Evolutionary conservation across 2,113 vertebrate genomes (phyloP).

Genomic region (Dolichotis patagonum): DNA sequence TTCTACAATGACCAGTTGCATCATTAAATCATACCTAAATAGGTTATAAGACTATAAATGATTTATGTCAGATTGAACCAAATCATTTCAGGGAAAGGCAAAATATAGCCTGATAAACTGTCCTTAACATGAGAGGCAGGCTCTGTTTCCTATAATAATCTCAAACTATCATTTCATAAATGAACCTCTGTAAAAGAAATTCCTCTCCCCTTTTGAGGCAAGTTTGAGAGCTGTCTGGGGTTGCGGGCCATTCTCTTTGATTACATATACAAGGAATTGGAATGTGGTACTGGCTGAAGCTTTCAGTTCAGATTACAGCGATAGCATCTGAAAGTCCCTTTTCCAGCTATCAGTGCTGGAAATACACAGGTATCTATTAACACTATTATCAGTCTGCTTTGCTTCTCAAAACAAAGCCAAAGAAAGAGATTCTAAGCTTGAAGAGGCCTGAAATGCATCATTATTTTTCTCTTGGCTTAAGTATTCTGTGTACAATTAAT

Average conservation of each 20-base stretch:
- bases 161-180: constrained; percentile 49
- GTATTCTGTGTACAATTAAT: neutral
- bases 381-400: neutral
- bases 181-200: neutral
- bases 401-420: neutral
- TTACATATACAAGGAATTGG: neutral
- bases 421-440: neutral
- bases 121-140: neutral
- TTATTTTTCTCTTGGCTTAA: neutral
- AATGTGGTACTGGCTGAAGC: neutral
- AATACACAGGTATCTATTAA: neutral
- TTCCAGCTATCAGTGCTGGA: neutral
- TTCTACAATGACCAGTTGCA: constrained; percentile 35
- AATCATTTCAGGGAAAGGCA: constrained; percentile 34
- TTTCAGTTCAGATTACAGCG: neutral
- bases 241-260: neutral
- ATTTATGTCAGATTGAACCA: constrained; percentile 41
- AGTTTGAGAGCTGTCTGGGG: neutral
- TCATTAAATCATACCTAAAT: constrained; percentile 28
- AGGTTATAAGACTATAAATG: constrained; percentile 57
- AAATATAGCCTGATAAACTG: constrained; percentile 1
- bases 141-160: constrained; percentile 33
- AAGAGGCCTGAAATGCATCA: neutral
- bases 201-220: neutral
- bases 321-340: too few species aligned